Conservation (phyloP, 1,140 invertebrate species). For the Drosophila dunni region DNA sequence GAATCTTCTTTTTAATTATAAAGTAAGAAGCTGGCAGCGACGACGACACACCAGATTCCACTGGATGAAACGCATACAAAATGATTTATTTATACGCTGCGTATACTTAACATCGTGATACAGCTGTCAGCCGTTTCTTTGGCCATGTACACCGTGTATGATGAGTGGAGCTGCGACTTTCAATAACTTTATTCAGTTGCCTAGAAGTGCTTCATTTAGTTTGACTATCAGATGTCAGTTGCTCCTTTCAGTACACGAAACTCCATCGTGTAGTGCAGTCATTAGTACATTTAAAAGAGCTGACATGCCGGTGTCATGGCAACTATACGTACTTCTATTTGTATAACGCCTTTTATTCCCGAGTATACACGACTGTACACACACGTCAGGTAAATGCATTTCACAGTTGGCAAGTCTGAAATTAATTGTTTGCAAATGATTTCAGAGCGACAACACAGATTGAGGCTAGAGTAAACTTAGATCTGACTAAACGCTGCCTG, state of each 20-base stretch:
- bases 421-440: slow-evolving; percentile 57
- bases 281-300: slow-evolving; percentile 55
- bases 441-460: slow-evolving; percentile 15
- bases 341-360: slow-evolving; percentile 28
- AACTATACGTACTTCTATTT: slow-evolving; percentile 33
- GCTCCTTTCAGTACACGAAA: not conserved
- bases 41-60: not conserved
- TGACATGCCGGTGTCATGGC: slow-evolving; percentile 25
- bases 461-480: not conserved
- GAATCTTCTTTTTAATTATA: slow-evolving; percentile 43
- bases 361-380: not conserved
- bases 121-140: not conserved
- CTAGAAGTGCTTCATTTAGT: slow-evolving; percentile 22
- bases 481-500: slow-evolving; percentile 4
- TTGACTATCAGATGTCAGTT: slow-evolving; percentile 26
- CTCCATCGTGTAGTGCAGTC: slow-evolving; percentile 32
- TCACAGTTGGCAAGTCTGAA: slow-evolving; percentile 30
- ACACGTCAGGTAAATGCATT: slow-evolving; percentile 34
- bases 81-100: slow-evolving; percentile 48
- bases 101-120: slow-evolving; percentile 23
- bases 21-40: slow-evolving; percentile 7
- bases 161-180: slow-evolving; percentile 6
- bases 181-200: slow-evolving; percentile 15
- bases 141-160: not conserved
- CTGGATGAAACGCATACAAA: slow-evolving; percentile 32